Base-by-base conservation (phyloP, 1,140 invertebrate species). In the Zaprionus inermis region DNA sequence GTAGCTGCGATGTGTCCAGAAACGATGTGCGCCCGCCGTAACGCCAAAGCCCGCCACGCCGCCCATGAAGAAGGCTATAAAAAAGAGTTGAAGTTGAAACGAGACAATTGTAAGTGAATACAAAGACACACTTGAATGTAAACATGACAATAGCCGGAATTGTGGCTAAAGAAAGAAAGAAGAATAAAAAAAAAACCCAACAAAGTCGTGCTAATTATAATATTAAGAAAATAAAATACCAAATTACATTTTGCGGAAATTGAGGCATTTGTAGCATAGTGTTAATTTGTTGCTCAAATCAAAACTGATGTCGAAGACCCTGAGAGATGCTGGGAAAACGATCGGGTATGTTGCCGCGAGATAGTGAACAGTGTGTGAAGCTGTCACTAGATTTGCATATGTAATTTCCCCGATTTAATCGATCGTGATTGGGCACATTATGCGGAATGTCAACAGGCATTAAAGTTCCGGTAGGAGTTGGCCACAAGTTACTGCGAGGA, bases 1-100 rank as follows among this genome's bases (percentile, higher is more conserved):
- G 92, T 96, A 98, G 4, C 96, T 94, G 64, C 95, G 93, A 92
- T 98, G 97, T 28, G 96, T 94, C 96, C 96, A 98, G 20, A 96
- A 94, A 18, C 97, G 94, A 92, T 98, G 97, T 1, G 94, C 96
- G 4, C 97, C 97, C 20, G 94, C 97, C 0, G 97, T 98, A 6
- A 98, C 93, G 10, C 96, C 95, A 66, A 96, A 94, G 36, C 94
- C 95, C 24, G 93, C 93, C 1, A 95, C 60, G 10, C 92, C 80
- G 28, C 93, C 94, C 14, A 93, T 78, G 9, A 94, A 46, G 6
- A 93, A 83, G 38, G 89, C 95, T 95, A 76, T 72, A 59, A 63
- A 24, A 46, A 20, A 60, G n/a, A 34, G 14, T 66, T 10, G 28
- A 11, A 54, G n/a, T n/a, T n/a, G 18, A 56, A 61, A 36, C 18